phyloP scores from a whole-genome alignment of 1,140 invertebrate genomes.

The Aphelinus atriplicis region DNA sequence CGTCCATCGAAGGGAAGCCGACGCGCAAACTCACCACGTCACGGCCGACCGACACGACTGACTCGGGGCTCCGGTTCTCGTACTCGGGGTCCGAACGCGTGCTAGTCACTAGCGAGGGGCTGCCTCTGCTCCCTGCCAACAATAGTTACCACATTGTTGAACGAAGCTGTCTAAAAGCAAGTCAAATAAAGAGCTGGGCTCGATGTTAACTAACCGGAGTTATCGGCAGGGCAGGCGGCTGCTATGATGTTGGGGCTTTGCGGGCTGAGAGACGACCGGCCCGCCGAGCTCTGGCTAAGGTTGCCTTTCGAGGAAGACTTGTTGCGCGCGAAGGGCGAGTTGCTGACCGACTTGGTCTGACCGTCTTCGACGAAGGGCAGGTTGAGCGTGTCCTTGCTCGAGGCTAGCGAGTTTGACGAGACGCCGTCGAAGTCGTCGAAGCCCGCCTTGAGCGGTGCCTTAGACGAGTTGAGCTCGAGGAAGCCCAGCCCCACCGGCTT shows the following conservation, averaged over 20 bases:
- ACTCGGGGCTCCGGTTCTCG: slow-evolving; percentile 56
- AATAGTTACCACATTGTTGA: too few species aligned
- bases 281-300: slow-evolving; percentile 50
- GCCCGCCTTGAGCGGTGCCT: slow-evolving; percentile 58
- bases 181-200: too few species aligned
- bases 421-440: slow-evolving; percentile 64
- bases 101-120: slow-evolving; percentile 36
- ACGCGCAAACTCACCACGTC: slow-evolving; percentile 39
- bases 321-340: slow-evolving; percentile 56
- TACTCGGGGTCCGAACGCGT: slow-evolving; percentile 53
- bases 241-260: slow-evolving; percentile 41
- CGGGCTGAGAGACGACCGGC: slow-evolving; percentile 51
- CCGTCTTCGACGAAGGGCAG: slow-evolving; percentile 61
- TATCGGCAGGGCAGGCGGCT: background rate
- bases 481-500: slow-evolving; percentile 44
- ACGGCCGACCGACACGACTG: background rate
- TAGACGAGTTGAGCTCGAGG: slow-evolving; percentile 57
- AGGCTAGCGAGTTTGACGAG: slow-evolving; percentile 55
- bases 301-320: slow-evolving; percentile 51
- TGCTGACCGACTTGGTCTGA: slow-evolving; percentile 54
- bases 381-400: slow-evolving; percentile 60
- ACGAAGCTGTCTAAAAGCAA: too few species aligned
- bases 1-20: slow-evolving; percentile 48
- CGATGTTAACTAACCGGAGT: slow-evolving; percentile 18
- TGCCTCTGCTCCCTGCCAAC: slow-evolving; percentile 45